These are phyloP conservation scores for Eristalis intricaria DNA, from an alignment of 2,888 invertebrate species.

Conservation along the genomic window DNA sequence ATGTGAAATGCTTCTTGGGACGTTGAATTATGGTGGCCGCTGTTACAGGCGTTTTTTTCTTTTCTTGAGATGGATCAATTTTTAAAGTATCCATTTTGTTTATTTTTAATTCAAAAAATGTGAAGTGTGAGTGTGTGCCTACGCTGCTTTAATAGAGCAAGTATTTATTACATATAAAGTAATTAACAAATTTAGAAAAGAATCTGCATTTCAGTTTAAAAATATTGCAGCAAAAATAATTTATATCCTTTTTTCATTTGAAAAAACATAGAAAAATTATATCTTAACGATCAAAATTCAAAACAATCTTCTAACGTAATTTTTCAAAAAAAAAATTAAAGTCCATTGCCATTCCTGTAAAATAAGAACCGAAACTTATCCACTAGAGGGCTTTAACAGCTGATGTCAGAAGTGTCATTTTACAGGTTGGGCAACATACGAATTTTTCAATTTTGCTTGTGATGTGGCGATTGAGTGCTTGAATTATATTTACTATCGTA, in stretches of 20 bases:
- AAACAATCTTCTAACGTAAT: no score
- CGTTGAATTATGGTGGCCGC: not conserved
- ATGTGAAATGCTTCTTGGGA: constrained; percentile 19
- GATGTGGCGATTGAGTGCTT: constrained; percentile 71
- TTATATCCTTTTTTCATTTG: no score
- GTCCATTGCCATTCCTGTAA: not conserved
- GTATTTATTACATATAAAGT: no score
- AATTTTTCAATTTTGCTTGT: constrained; percentile 64
- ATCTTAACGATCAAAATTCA: no score
- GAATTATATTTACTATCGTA: constrained; percentile 56
- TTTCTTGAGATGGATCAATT: no score
- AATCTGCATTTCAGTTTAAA: no score
- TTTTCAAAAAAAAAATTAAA: not conserved
- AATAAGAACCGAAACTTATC: not conserved
- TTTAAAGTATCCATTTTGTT: no score
- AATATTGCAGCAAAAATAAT: no score
- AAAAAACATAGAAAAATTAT: no score
- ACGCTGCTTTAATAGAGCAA: not conserved
- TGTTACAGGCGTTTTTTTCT: not conserved
- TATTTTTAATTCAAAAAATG: no score
- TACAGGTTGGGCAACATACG: constrained; percentile 53
- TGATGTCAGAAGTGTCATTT: constrained; percentile 60
- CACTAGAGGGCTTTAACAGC: constrained; percentile 40
- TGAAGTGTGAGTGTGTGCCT: not conserved
- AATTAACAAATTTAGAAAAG: no score